Conservation (phyloP, 2,113 vertebrate species). For the Mesitornis unicolor region DNA sequence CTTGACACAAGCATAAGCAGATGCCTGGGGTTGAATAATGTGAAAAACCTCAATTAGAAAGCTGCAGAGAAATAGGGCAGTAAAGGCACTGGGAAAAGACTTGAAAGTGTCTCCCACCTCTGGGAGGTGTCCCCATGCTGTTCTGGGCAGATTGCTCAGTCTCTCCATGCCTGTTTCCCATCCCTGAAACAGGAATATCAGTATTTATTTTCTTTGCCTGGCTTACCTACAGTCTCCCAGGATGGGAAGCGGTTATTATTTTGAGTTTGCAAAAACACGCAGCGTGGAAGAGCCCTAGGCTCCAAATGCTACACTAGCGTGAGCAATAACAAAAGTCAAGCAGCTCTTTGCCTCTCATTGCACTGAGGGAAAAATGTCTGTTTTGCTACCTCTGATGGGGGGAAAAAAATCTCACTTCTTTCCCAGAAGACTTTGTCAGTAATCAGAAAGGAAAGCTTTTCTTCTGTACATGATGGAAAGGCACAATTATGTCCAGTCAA, state of each 20-base stretch:
- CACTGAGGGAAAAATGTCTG: background rate
- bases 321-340: background rate
- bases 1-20: background rate
- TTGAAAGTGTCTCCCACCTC: background rate
- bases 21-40: background rate
- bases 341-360: background rate
- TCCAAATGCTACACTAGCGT: background rate
- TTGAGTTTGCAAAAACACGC: background rate
- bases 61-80: background rate
- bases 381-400: background rate
- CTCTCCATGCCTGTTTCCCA: background rate
- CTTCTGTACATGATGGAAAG: too few relatives aligned
- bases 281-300: background rate
- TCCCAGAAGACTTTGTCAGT: background rate
- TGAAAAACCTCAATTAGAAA: background rate
- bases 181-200: background rate
- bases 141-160: background rate
- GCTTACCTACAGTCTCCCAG: background rate
- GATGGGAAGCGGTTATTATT: background rate
- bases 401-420: background rate
- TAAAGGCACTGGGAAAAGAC: background rate
- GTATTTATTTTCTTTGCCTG: background rate
- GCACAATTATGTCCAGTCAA: background rate
- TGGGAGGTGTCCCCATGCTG: background rate
- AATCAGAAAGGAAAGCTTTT: background rate